Conservation (phyloP, 2,888 invertebrate genomes). For the Troglohyphantes excavatus region DNA sequence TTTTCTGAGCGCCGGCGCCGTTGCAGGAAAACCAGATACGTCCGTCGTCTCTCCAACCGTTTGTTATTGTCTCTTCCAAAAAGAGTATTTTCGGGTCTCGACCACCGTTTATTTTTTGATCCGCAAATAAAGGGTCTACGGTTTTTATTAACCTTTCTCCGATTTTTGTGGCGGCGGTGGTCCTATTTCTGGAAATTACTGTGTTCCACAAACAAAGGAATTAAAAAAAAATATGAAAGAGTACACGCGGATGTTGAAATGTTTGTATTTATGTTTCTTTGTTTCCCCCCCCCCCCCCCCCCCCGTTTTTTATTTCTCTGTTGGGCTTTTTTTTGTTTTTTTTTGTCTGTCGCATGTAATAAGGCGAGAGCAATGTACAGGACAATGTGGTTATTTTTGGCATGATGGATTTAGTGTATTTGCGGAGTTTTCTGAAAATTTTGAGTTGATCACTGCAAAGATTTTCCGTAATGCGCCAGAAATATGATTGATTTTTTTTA, state of each 20-base stretch:
- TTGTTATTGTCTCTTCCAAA: slow-evolving; percentile 35
- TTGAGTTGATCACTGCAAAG: no score
- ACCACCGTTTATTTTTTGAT: slow-evolving; percentile 22
- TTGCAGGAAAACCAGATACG: slow-evolving; percentile 37
- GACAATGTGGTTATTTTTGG: no score
- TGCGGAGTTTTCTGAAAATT: no score
- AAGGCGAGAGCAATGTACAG: no score
- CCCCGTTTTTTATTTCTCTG: background rate
- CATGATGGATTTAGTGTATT: no score
- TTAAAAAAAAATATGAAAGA: background rate
- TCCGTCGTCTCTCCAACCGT: background rate
- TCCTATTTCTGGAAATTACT: slow-evolving; percentile 42
- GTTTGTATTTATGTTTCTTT: background rate
- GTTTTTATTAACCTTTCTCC: slow-evolving; percentile 54
- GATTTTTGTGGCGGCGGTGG: slow-evolving; percentile 20
- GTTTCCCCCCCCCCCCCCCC: background rate
- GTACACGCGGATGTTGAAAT: background rate
- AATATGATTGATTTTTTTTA: no score
- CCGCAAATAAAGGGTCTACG: slow-evolving; percentile 26
- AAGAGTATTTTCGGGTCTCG: background rate
- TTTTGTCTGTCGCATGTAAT: no score
- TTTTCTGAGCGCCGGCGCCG: slow-evolving; percentile 42
- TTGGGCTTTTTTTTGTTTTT: background rate
- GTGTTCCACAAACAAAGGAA: background rate
- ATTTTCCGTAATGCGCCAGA: no score